Conservation (phyloP, 2,888 invertebrate species). For the Rhagonycha fulva region DNA sequence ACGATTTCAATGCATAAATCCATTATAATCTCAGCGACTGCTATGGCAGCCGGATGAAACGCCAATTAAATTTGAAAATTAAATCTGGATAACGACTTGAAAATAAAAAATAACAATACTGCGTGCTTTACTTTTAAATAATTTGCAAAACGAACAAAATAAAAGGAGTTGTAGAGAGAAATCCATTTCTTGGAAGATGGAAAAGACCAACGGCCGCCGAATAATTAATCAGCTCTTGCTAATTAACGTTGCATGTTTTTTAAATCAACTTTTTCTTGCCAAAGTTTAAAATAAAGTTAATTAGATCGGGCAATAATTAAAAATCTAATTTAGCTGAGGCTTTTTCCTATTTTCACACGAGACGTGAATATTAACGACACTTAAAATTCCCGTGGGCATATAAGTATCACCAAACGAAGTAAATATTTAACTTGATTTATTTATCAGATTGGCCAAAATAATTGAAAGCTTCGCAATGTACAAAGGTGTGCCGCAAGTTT, state of each 20-base stretch:
- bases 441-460: background rate
- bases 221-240: background rate
- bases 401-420: background rate
- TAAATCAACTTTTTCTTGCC: background rate
- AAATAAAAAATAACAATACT: background rate
- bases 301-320: background rate
- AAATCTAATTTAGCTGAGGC: background rate
- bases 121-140: background rate
- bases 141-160: background rate
- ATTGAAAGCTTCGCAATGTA: background rate
- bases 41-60: background rate
- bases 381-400: background rate
- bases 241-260: background rate
- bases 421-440: background rate
- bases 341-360: background rate
- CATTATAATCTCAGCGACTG: constrained; percentile 20
- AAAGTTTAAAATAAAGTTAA: background rate
- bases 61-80: constrained; percentile 23
- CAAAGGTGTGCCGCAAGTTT: background rate
- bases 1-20: constrained; percentile 18
- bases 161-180: background rate
- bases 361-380: background rate
- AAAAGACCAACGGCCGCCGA: background rate
- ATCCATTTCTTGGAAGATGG: background rate
- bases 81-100: constrained; percentile 5